Evolutionary conservation across 2,113 vertebrate species (phyloP).

Genomic region (Rhinoderma darwinii): DNA sequence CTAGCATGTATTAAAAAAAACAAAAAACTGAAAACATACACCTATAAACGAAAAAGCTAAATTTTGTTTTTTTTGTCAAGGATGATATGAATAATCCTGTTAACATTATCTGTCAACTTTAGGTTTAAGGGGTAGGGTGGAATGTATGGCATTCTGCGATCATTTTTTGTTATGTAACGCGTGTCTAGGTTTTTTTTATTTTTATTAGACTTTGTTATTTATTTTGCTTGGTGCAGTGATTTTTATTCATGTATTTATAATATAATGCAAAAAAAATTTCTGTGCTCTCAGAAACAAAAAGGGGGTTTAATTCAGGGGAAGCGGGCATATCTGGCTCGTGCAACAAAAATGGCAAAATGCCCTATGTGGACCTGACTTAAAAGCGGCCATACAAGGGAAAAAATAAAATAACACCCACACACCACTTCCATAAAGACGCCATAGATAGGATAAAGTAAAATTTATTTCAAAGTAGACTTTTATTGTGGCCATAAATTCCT

Average conservation of each 20-base stretch:
- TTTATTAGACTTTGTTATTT: neutral
- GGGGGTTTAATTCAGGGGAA: too few species aligned
- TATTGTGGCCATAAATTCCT: slow-evolving; percentile 44
- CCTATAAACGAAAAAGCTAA: neutral
- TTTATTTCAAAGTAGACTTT: neutral
- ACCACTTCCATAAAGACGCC: neutral
- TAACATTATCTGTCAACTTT: neutral
- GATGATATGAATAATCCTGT: neutral
- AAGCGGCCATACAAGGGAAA: too few species aligned
- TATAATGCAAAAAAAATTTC: too few species aligned
- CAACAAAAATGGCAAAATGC: too few species aligned
- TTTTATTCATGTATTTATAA: too few species aligned
- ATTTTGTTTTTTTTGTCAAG: neutral
- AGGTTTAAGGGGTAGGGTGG: neutral
- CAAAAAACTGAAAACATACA: too few species aligned
- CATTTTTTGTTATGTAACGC: too few species aligned
- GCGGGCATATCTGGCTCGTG: too few species aligned
- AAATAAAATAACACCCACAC: too few species aligned
- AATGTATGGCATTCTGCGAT: neutral
- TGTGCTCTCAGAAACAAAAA: too few species aligned
- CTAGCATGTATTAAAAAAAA: slow-evolving; percentile 66
- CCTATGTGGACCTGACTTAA: too few species aligned
- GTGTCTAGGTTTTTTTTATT: too few species aligned
- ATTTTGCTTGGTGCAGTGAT: neutral
- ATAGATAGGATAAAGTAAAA: neutral